A percentile compares a stretch with the other conserved stretches of the same genome.
phyloP scores from a whole-genome alignment of 1,140 invertebrate species.

The Drosophila mayri region DNA sequence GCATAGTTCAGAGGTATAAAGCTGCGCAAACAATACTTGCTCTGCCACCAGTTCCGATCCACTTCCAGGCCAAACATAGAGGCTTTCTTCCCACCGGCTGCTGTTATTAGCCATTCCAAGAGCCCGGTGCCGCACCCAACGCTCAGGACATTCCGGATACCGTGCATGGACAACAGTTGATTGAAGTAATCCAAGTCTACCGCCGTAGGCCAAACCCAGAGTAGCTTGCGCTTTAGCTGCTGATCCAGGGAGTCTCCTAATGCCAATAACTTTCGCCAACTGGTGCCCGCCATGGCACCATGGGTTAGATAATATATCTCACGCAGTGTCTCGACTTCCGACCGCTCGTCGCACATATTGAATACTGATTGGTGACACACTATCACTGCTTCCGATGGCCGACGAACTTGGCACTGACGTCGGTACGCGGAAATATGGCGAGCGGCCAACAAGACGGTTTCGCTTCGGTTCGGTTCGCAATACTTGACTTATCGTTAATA shows the following conservation, averaged over 20 bases:
- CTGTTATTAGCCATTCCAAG: conserved; percentile 70
- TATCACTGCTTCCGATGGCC: conserved; percentile 13
- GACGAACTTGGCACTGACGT: conserved; percentile 57
- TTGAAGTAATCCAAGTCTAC: conserved; percentile 84
- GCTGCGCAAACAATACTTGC: conserved; percentile 86
- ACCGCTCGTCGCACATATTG: conserved; percentile 59
- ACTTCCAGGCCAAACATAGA: conserved; percentile 86
- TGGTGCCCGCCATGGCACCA: conserved; percentile 1
- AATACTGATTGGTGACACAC: conserved; percentile 47
- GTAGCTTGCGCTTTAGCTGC: conserved; percentile 83
- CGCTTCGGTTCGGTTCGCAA: conserved; percentile 40
- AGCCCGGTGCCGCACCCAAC: conserved; percentile 78
- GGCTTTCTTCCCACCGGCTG: conserved; percentile 72
- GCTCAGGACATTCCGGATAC: conserved; percentile 57
- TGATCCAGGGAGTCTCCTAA: conserved; percentile 54
- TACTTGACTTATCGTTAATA: conserved; percentile 45
- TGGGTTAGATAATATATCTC: conserved; percentile 66
- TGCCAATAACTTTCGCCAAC: conserved; percentile 64
- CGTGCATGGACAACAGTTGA: conserved; percentile 25
- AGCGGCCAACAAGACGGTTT: conserved; percentile 46
- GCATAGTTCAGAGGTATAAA: conserved; percentile 86
- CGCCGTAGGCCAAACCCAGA: conserved; percentile 87
- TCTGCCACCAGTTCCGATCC: conserved; percentile 88
- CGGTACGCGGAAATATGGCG: conserved; percentile 59
- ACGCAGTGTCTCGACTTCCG: conserved; percentile 48